phyloP scores from a whole-genome alignment of 1,140 invertebrate species.

The Helicorthomorpha holstii region DNA sequence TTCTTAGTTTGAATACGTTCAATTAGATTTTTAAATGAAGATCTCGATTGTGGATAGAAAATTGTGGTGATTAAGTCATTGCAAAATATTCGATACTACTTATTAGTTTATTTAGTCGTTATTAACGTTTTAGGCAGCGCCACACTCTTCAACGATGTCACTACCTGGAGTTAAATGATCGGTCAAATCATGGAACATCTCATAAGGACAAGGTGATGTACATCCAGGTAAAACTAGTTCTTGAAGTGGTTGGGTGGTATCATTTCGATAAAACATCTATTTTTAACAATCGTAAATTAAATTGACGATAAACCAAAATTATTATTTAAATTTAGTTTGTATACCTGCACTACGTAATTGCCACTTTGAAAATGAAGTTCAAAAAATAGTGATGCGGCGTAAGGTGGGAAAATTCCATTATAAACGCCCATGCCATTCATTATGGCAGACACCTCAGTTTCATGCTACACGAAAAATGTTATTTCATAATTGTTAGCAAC shows the following conservation, averaged over 20 bases:
- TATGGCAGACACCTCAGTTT: not conserved
- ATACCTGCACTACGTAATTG: not conserved
- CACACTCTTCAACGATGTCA: not conserved
- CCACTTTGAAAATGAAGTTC: not conserved
- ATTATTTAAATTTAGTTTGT: not conserved
- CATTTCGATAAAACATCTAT: not conserved
- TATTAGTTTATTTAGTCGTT: too few relatives aligned
- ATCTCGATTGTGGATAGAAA: too few relatives aligned
- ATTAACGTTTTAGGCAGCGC: too few relatives aligned
- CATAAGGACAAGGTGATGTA: not conserved
- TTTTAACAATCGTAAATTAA: not conserved
- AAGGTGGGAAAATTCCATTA: not conserved
- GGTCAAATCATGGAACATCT: not conserved
- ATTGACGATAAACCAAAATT: not conserved
- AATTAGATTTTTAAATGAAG: too few relatives aligned
- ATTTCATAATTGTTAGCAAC: too few relatives aligned
- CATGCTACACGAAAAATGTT: not conserved
- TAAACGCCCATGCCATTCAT: not conserved
- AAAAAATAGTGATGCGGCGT: not conserved
- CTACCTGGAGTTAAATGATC: not conserved
- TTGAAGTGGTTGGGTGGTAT: not conserved
- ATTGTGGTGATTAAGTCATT: too few relatives aligned
- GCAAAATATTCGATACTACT: too few relatives aligned
- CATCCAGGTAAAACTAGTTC: not conserved
- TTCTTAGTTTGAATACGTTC: too few relatives aligned